phyloP scores from a whole-genome alignment of 2,797 vertebrate species.

The Tapera naevia region DNA sequence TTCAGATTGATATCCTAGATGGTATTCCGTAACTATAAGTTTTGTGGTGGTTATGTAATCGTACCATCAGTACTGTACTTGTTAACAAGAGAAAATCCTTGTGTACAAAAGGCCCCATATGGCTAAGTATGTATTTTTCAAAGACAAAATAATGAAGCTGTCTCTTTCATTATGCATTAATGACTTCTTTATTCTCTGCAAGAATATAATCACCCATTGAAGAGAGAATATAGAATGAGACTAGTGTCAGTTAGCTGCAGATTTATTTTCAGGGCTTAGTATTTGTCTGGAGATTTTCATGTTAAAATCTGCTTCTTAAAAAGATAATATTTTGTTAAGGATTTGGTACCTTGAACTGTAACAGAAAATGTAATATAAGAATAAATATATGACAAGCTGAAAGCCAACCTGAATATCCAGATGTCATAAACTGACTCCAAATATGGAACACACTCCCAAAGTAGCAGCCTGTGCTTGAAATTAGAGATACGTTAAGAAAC shows the following conservation, averaged over 20 bases:
- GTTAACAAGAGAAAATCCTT: not conserved
- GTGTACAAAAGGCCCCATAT: conserved; percentile 1
- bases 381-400: not conserved
- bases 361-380: not conserved
- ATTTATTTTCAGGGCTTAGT: conserved; percentile 32
- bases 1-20: not conserved
- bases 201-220: conserved; percentile 31
- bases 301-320: conserved; percentile 21
- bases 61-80: not conserved
- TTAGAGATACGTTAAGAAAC: not conserved
- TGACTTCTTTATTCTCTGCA: conserved; percentile 34
- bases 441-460: not conserved
- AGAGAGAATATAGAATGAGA: conserved; percentile 16
- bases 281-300: not conserved
- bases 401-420: not conserved
- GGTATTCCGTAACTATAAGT: not conserved
- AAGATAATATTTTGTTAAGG: not conserved
- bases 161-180: conserved; percentile 41
- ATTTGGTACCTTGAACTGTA: not conserved
- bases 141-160: conserved; percentile 34
- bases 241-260: not conserved
- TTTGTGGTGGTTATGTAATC: not conserved
- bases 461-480: not conserved
- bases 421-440: not conserved
- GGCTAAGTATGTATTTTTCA: conserved; percentile 13